These are phyloP conservation scores for Ferrisia virgata DNA, from an alignment of 2,888 invertebrate species.

Conservation along the genomic window DNA sequence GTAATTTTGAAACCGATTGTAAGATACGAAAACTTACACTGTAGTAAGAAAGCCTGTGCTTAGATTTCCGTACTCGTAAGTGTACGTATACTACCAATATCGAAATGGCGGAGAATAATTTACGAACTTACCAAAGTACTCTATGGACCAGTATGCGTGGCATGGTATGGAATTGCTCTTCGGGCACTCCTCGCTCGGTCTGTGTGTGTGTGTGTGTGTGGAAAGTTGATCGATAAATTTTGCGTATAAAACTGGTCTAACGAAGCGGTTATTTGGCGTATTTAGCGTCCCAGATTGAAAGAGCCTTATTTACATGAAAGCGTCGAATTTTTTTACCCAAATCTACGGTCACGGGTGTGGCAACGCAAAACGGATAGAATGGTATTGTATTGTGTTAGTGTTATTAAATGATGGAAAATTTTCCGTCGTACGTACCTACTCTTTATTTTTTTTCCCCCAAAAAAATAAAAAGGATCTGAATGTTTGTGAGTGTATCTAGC, in stretches of 20 bases:
- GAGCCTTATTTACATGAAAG: not conserved
- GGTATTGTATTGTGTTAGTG: not conserved
- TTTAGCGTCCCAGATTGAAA: not conserved
- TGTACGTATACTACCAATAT: not conserved
- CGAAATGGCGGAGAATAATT: not conserved
- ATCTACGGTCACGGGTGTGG: not conserved
- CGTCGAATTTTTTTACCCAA: not conserved
- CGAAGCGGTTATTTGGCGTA: not conserved
- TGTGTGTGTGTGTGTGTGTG: no score
- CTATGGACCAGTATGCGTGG: not conserved
- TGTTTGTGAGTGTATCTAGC: no score
- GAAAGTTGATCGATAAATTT: conserved; percentile 17
- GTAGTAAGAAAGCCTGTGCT: no score
- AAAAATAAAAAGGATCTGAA: no score
- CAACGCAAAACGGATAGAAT: not conserved
- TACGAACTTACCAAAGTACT: not conserved
- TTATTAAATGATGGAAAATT: not conserved
- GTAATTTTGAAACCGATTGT: no score
- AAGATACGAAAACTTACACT: no score
- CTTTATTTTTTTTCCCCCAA: no score
- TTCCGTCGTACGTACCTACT: not conserved
- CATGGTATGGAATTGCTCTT: not conserved
- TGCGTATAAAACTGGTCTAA: not conserved
- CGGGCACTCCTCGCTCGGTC: not conserved
- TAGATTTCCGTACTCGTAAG: no score